Evolutionary conservation across 1,140 invertebrate species (phyloP).

Genomic region (Pachyrhynchus sulphureomaculatus): DNA sequence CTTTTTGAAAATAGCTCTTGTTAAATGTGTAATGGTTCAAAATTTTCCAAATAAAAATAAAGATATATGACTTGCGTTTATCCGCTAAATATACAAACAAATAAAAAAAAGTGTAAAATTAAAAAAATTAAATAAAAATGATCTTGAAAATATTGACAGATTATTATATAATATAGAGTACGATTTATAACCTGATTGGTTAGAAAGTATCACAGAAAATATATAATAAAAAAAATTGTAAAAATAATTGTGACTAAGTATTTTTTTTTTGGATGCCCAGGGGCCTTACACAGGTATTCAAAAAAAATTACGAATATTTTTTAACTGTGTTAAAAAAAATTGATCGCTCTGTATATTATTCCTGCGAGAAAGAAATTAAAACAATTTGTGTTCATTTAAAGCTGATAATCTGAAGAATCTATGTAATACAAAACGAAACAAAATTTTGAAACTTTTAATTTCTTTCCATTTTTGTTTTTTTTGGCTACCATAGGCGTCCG

Average conservation of each 20-base stretch:
- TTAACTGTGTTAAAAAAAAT: too few species aligned
- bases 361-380: too few species aligned
- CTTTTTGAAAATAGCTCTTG: too few species aligned
- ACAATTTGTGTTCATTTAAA: too few species aligned
- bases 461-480: not conserved
- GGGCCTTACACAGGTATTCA: not conserved
- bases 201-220: slow-evolving; percentile 47
- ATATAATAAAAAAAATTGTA: slow-evolving; percentile 34
- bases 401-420: too few species aligned
- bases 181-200: slow-evolving; percentile 31
- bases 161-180: slow-evolving; percentile 26
- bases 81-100: slow-evolving; percentile 5
- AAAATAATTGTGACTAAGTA: slow-evolving; percentile 32
- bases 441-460: too few species aligned
- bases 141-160: slow-evolving; percentile 27
- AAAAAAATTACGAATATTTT: not conserved
- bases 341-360: too few species aligned
- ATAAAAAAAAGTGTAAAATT: slow-evolving; percentile 18
- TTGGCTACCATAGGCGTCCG: slow-evolving; percentile 1
- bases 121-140: slow-evolving; percentile 31
- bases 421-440: too few species aligned
- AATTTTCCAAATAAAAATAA: not conserved
- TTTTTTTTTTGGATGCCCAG: not conserved
- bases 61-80: slow-evolving; percentile 15
- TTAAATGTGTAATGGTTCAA: not conserved